These are phyloP conservation scores for Venustaconcha ellipsiformis DNA, from an alignment of 1,140 invertebrate genomes.

Conservation along the genomic window DNA sequence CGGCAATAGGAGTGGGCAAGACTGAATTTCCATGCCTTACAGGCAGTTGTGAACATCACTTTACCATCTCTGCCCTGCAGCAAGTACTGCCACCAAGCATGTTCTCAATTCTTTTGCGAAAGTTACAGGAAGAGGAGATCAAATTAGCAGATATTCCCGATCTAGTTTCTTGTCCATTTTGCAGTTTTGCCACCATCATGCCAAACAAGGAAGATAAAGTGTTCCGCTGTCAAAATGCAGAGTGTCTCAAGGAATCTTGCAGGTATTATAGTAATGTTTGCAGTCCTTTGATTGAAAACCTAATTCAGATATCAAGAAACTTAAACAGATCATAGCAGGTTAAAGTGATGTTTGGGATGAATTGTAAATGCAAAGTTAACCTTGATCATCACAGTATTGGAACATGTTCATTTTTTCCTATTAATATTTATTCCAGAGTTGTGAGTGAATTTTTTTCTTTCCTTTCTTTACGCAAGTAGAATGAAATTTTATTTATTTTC, in stretches of 20 bases:
- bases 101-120: slow-evolving; percentile 72
- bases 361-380: no score
- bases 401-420: no score
- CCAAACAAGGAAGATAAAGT: slow-evolving; percentile 74
- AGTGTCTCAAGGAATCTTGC: slow-evolving; percentile 78
- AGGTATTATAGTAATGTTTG: slow-evolving; percentile 55
- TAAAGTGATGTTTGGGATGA: no score
- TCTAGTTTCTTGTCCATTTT: slow-evolving; percentile 77
- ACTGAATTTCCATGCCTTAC: slow-evolving; percentile 72
- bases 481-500: no score
- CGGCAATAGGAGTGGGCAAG: slow-evolving; percentile 72
- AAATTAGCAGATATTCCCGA: slow-evolving; percentile 74
- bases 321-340: no score
- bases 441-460: no score
- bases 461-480: no score
- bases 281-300: no score
- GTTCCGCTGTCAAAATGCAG: slow-evolving; percentile 76
- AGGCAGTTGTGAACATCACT: slow-evolving; percentile 48
- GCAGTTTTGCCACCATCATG: slow-evolving; percentile 75
- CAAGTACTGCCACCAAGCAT: slow-evolving; percentile 70
- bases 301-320: no score
- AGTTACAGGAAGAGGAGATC: slow-evolving; percentile 75
- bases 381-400: no score
- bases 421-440: no score
- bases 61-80: slow-evolving; percentile 56